These are phyloP conservation scores for Agriopis aurantiaria DNA, from an alignment of 2,888 invertebrate species.

Conservation along the genomic window DNA sequence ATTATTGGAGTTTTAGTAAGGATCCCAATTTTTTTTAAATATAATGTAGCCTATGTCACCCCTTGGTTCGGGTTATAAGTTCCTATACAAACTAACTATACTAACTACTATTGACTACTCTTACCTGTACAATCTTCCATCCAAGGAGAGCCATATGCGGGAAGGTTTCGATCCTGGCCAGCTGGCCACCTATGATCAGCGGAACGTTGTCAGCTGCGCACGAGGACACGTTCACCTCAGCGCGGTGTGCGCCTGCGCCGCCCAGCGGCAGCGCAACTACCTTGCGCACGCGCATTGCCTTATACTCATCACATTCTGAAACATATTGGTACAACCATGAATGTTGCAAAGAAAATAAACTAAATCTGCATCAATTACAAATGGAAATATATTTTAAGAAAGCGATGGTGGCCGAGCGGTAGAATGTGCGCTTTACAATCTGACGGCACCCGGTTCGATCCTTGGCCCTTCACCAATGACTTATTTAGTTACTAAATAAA, in stretches of 20 bases:
- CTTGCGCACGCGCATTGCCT: constrained; percentile 73
- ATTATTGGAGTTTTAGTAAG: no score
- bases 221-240: constrained; percentile 78
- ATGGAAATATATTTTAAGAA: no score
- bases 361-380: neutral
- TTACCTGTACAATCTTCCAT: constrained; percentile 67
- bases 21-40: no score
- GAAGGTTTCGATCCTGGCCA: constrained; percentile 84
- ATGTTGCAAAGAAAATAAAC: neutral
- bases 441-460: no score
- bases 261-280: constrained; percentile 84
- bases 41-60: no score
- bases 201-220: constrained; percentile 82
- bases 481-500: no score
- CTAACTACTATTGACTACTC: no score
- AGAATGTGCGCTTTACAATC: no score
- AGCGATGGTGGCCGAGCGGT: no score
- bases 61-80: no score
- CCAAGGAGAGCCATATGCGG: constrained; percentile 87
- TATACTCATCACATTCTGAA: constrained; percentile 87
- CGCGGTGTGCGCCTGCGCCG: constrained; percentile 73
- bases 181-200: constrained; percentile 86
- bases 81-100: no score
- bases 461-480: no score
- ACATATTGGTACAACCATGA: constrained; percentile 21